Percentiles rank a stretch among this genome's conserved stretches.
Evolutionary conservation across 2,888 invertebrate genomes (phyloP).

Genomic region (Heliconius sara): DNA sequence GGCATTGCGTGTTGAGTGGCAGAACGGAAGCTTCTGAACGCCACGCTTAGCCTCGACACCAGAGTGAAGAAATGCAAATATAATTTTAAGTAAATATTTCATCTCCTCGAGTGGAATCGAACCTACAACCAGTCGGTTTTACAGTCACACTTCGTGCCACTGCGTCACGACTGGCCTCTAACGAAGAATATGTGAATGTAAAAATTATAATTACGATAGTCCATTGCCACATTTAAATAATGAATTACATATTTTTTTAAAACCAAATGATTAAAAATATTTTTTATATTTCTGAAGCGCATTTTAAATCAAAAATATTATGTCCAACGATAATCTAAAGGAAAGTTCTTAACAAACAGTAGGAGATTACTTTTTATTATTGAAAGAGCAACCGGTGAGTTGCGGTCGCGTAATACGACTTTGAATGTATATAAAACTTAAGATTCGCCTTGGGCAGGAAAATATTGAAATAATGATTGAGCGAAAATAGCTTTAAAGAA

Average conservation of each 20-base stretch:
- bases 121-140: too few relatives aligned
- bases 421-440: not conserved
- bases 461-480: conserved; percentile 18
- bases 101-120: too few relatives aligned
- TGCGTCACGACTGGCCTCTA: too few relatives aligned
- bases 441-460: not conserved
- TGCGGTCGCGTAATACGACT: conserved; percentile 20
- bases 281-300: not conserved
- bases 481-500: conserved; percentile 12
- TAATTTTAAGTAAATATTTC: too few relatives aligned
- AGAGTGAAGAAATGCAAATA: too few relatives aligned
- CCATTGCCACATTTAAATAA: not conserved
- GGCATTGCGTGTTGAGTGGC: too few relatives aligned
- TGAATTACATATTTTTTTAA: not conserved
- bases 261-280: not conserved
- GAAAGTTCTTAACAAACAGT: conserved; percentile 24
- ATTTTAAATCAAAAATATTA: conserved; percentile 20
- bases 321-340: conserved; percentile 12
- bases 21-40: too few relatives aligned
- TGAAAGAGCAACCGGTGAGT: conserved; percentile 34
- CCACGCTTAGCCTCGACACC: too few relatives aligned
- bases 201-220: not conserved
- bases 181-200: too few relatives aligned
- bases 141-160: too few relatives aligned
- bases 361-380: conserved; percentile 44